phyloP scores from a whole-genome alignment of 1,140 invertebrate genomes.

The Polyergus mexicanus region DNA sequence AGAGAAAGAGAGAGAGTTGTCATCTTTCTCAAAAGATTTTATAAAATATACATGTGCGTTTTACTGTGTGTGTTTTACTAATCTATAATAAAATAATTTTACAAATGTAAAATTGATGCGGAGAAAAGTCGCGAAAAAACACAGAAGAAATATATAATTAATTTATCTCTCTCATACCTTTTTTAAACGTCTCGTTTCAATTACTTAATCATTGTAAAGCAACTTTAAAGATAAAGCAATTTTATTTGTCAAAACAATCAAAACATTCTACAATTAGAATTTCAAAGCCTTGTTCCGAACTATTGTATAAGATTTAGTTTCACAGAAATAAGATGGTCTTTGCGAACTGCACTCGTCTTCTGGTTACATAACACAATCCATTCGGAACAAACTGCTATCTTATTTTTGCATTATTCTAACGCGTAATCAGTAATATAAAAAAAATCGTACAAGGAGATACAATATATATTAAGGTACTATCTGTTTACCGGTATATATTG shows the following conservation, averaged over 20 bases:
- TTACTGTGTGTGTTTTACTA: not conserved
- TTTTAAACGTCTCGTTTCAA: not conserved
- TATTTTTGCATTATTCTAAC: not conserved
- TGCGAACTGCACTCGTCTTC: not conserved
- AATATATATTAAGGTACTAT: not conserved
- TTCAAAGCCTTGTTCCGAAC: not conserved
- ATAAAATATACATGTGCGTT: not conserved
- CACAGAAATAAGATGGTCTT: constrained; percentile 14
- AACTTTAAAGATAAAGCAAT: not conserved
- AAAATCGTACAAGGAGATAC: constrained; percentile 18
- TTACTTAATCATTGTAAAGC: not conserved
- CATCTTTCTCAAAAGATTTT: not conserved
- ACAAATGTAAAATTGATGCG: not conserved
- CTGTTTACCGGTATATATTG: not conserved
- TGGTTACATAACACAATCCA: not conserved
- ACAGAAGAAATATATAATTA: not conserved
- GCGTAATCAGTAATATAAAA: not conserved
- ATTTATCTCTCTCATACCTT: not conserved
- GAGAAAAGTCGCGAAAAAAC: not conserved
- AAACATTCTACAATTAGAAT: not conserved
- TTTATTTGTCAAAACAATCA: constrained; percentile 5
- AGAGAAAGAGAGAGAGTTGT: not conserved
- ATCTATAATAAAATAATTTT: constrained; percentile 3
- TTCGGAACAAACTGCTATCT: not conserved
- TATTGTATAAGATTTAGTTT: constrained; percentile 27